phyloP scores from a whole-genome alignment of 2,888 invertebrate species.

The Siphlonurus alternatus region DNA sequence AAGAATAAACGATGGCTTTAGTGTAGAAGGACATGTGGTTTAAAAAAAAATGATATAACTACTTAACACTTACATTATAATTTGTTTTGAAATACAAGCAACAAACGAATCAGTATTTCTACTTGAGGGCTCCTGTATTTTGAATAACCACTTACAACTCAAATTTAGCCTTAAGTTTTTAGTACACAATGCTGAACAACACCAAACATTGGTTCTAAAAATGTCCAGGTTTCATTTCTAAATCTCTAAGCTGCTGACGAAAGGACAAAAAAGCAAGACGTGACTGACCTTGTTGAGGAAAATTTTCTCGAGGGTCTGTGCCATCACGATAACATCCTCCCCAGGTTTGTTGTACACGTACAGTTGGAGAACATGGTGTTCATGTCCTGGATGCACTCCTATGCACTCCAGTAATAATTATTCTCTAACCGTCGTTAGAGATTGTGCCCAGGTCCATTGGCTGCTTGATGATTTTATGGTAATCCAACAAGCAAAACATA shows the following conservation, averaged over 20 bases:
- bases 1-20: too few species aligned
- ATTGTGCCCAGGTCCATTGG: constrained; percentile 98
- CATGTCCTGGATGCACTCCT: constrained; percentile 94
- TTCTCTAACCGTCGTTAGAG: constrained; percentile 87
- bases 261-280: not conserved
- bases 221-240: not conserved
- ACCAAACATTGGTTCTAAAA: too few species aligned
- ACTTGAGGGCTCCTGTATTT: too few species aligned
- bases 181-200: too few species aligned
- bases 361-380: constrained; percentile 97
- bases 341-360: constrained; percentile 94
- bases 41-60: too few species aligned
- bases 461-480: constrained; percentile 91
- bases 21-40: too few species aligned
- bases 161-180: too few species aligned
- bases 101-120: too few species aligned
- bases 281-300: constrained; percentile 61
- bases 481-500: constrained; percentile 47
- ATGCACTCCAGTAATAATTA: constrained; percentile 85
- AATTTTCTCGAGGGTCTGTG: constrained; percentile 83
- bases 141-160: too few species aligned
- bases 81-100: too few species aligned
- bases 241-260: too few species aligned
- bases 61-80: too few species aligned
- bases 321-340: constrained; percentile 97